Evolutionary conservation across 2,113 vertebrate genomes (phyloP).

Genomic region (Ciconia boyciana): DNA sequence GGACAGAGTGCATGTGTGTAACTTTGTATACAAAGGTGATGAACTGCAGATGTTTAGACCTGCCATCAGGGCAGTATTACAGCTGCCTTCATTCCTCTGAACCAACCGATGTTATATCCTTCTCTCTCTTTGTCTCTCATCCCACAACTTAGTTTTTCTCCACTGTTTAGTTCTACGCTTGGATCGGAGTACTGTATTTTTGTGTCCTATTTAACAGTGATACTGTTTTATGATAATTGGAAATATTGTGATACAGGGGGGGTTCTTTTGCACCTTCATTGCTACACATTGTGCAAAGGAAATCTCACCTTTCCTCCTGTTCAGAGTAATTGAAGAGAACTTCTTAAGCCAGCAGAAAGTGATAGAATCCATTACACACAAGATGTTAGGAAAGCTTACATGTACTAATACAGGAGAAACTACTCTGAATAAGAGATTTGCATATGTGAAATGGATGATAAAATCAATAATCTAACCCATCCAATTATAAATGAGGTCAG

Average conservation of each 20-base stretch:
- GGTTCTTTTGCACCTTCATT: background rate
- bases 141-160: background rate
- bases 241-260: background rate
- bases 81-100: background rate
- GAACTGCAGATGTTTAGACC: background rate
- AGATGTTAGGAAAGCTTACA: background rate
- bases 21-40: background rate
- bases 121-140: background rate
- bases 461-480: background rate
- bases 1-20: background rate
- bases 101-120: background rate
- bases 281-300: background rate
- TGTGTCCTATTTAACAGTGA: background rate
- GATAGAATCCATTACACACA: background rate
- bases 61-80: background rate
- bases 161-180: fast-evolving
- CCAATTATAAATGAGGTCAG: background rate
- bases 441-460: background rate
- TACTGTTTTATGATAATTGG: background rate
- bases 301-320: background rate
- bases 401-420: background rate
- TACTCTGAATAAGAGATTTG: background rate
- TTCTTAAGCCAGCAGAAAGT: background rate
- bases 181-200: background rate
- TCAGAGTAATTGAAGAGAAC: background rate